Percentiles rank a stretch among this genome's conserved stretches.
These are phyloP conservation scores for Todiramphus saurophagus DNA, from an alignment of 2,113 vertebrate genomes.

Conservation along the genomic window DNA sequence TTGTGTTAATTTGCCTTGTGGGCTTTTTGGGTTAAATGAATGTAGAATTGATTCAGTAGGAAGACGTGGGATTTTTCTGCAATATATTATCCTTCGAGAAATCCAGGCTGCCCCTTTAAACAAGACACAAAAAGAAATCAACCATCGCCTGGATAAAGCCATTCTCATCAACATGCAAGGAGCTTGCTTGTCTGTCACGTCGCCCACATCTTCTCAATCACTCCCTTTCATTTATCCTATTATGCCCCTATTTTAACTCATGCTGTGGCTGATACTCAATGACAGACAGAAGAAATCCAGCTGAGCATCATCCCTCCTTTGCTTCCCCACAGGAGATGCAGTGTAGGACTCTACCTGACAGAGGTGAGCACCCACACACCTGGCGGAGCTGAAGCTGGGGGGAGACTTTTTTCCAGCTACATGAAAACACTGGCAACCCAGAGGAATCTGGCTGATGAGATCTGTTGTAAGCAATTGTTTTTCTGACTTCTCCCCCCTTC, in stretches of 20 bases:
- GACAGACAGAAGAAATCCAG: constrained; percentile 62
- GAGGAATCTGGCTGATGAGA: not conserved
- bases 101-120: constrained; percentile 60
- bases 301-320: constrained; percentile 27
- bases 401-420: not conserved
- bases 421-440: not conserved
- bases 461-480: not conserved
- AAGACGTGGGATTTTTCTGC: not conserved
- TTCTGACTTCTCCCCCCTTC: not conserved
- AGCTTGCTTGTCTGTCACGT: constrained; percentile 72
- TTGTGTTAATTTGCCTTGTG: not conserved
- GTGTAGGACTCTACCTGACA: not conserved
- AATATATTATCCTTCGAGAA: not conserved
- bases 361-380: not conserved
- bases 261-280: constrained; percentile 52
- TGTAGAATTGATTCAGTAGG: not conserved
- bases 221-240: constrained; percentile 73
- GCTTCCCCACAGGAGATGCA: not conserved
- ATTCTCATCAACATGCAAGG: constrained; percentile 75
- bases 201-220: constrained; percentile 77
- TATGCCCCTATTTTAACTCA: constrained; percentile 69
- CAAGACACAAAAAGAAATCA: constrained; percentile 62
- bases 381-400: not conserved
- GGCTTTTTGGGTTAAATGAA: not conserved
- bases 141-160: constrained; percentile 53